Conservation (phyloP, 2,888 invertebrate genomes). For the Sphaeridia pumilis region DNA sequence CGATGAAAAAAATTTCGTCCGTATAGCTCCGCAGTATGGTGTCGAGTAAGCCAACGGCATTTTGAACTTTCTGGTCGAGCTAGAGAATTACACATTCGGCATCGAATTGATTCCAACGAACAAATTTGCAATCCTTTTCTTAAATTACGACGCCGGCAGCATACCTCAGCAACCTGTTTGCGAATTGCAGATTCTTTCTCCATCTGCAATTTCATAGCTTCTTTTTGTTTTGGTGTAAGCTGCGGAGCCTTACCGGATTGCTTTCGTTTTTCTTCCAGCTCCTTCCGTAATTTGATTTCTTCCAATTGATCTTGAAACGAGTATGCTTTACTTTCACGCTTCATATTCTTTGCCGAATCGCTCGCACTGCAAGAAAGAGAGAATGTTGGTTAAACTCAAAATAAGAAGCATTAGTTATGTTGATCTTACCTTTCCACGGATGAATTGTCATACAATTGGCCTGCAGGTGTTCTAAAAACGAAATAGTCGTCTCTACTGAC, state of each 20-base stretch:
- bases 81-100: conserved; percentile 15
- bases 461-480: conserved; percentile 71
- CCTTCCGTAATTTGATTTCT: conserved; percentile 80
- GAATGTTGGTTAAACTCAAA: no score
- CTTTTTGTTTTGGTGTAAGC: conserved; percentile 79
- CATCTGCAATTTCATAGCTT: conserved; percentile 71
- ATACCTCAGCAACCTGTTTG: conserved; percentile 31
- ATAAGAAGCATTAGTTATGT: no score
- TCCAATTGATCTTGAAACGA: conserved; percentile 94
- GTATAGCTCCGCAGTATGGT: conserved; percentile 43
- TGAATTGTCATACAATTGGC: conserved; percentile 80
- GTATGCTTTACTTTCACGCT: conserved; percentile 91
- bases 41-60: conserved; percentile 38
- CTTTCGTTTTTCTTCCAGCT: conserved; percentile 76
- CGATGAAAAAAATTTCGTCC: conserved; percentile 45
- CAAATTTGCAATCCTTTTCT: no score
- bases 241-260: conserved; percentile 59
- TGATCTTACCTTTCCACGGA: conserved; percentile 42
- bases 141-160: no score
- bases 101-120: background rate
- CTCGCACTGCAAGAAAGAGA: background rate
- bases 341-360: conserved; percentile 52
- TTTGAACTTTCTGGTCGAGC: conserved; percentile 38
- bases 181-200: conserved; percentile 72
- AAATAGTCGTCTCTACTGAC: conserved; percentile 70